phyloP scores from a whole-genome alignment of 2,113 vertebrate species.

The Urocitellus parryii region DNA sequence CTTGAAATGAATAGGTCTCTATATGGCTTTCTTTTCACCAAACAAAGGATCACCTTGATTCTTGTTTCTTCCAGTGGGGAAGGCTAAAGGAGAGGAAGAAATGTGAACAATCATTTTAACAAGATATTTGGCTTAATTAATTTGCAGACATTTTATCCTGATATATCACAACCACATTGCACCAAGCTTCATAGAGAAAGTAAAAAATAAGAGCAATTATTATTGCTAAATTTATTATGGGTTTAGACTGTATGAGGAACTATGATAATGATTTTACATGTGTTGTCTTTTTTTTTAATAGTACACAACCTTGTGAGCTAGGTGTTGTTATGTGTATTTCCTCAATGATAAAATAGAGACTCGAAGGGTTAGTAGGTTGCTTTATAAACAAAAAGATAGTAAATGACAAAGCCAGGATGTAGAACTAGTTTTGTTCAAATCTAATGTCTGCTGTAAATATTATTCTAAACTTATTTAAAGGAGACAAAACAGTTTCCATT shows the following conservation, averaged over 20 bases:
- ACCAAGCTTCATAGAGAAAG: neutral
- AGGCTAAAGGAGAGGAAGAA: neutral
- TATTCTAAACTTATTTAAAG: neutral
- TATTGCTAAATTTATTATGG: neutral
- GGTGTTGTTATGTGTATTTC: neutral
- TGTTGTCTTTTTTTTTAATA: neutral
- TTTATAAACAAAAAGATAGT: slow-evolving; percentile 42
- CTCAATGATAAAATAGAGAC: neutral
- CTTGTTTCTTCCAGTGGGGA: neutral
- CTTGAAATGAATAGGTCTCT: slow-evolving; percentile 2
- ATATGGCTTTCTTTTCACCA: neutral
- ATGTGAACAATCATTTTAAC: neutral
- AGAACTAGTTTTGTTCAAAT: slow-evolving; percentile 17
- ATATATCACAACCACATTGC: neutral
- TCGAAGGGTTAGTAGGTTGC: neutral
- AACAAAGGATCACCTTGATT: neutral
- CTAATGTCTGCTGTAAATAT: neutral
- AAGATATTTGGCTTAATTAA: neutral
- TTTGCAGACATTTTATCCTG: neutral
- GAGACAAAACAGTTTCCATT: neutral
- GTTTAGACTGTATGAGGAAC: neutral
- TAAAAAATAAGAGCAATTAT: neutral
- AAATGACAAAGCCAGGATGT: neutral
- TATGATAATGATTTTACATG: neutral
- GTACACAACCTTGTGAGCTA: neutral